phyloP scores from a whole-genome alignment of 1,140 invertebrate genomes.

The Leptopilina clavipes region DNA sequence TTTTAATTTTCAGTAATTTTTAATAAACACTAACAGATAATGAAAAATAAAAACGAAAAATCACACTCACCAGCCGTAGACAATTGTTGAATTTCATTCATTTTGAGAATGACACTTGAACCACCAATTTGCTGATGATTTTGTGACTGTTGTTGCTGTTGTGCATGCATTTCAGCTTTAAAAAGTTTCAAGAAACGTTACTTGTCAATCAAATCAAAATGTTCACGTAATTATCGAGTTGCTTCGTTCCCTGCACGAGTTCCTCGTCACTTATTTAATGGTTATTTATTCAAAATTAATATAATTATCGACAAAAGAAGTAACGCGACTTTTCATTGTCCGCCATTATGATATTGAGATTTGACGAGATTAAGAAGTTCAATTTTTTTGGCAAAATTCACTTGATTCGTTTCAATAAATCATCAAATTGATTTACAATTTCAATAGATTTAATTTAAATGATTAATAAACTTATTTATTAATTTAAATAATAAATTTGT shows the following conservation, averaged over 20 bases:
- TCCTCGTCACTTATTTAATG: slow-evolving; percentile 18
- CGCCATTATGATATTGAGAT: slow-evolving; percentile 9
- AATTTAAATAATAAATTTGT: neutral
- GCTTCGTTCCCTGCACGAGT: slow-evolving; percentile 13
- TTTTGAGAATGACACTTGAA: slow-evolving; percentile 81
- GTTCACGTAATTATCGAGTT: neutral
- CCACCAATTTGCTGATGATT: slow-evolving; percentile 58
- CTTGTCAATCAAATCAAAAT: slow-evolving; percentile 6
- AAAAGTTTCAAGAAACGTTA: slow-evolving; percentile 20
- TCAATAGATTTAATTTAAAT: neutral
- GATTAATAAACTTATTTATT: neutral
- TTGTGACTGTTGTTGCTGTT: slow-evolving; percentile 63
- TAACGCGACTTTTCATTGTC: slow-evolving; percentile 4
- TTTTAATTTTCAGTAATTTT: neutral
- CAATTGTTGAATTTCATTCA: slow-evolving; percentile 84
- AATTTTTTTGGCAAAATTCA: slow-evolving; percentile 2
- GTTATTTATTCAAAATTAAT: neutral
- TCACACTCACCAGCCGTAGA: slow-evolving; percentile 80
- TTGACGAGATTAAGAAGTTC: neutral
- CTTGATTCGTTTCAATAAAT: neutral
- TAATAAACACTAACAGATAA: slow-evolving; percentile 35
- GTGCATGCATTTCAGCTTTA: slow-evolving; percentile 63
- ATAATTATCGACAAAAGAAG: slow-evolving; percentile 8
- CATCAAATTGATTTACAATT: neutral
- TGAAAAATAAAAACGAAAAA: slow-evolving; percentile 37